Conservation (phyloP, 2,113 vertebrate species). For the Gymnorhina tibicen region DNA sequence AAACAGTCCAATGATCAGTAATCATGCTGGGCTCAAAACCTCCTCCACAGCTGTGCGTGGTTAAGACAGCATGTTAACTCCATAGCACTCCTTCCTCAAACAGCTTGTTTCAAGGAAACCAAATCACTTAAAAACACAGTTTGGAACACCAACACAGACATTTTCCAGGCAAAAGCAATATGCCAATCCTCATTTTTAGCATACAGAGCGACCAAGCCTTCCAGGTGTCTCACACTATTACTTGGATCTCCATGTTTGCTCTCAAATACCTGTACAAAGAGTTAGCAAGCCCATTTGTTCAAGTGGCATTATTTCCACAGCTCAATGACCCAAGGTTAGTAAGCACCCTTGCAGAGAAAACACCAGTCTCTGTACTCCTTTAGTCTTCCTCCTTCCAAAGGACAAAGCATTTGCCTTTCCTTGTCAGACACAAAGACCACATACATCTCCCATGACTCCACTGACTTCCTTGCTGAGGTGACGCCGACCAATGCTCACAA, state of each 20-base stretch:
- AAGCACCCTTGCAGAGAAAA: not conserved
- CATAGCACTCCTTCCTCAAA: not conserved
- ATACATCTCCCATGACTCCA: not conserved
- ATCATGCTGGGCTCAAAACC: not conserved
- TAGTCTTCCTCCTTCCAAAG: not conserved
- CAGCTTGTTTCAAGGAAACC: not conserved
- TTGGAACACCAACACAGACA: not conserved
- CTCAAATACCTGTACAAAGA: not conserved
- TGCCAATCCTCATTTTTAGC: not conserved
- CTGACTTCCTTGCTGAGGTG: not conserved
- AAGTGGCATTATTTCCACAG: not conserved
- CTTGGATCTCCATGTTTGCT: not conserved
- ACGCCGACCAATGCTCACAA: fast-evolving
- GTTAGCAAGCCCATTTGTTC: not conserved
- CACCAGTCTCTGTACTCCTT: not conserved
- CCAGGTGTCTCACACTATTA: not conserved
- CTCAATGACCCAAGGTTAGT: not conserved
- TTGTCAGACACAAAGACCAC: not conserved
- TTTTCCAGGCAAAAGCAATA: not conserved
- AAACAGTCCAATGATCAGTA: not conserved
- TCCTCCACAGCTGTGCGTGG: not conserved
- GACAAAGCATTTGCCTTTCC: not conserved
- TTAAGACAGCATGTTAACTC: not conserved
- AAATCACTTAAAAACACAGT: not conserved
- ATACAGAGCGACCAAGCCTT: not conserved